Conservation (phyloP, 2,113 vertebrate genomes). For the Eidolon helvum region DNA sequence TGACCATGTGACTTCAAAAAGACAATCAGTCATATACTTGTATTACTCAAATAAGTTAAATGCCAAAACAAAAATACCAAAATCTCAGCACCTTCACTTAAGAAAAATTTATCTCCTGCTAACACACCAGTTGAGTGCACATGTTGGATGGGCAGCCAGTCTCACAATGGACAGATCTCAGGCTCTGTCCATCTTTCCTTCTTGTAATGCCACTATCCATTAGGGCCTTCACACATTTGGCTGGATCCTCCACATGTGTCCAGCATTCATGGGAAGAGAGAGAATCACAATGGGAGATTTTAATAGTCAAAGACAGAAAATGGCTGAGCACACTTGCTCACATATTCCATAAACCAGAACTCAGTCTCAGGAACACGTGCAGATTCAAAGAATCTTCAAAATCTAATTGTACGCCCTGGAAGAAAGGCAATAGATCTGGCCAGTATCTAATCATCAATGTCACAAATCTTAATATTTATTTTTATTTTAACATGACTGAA, state of each 20-base stretch:
- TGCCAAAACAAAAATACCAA: background rate
- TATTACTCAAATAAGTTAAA: background rate
- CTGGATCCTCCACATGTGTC: too few species aligned
- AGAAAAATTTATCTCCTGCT: background rate
- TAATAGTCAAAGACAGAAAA: background rate
- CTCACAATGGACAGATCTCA: background rate
- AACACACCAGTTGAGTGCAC: background rate
- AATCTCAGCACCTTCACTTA: background rate
- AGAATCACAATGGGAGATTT: background rate
- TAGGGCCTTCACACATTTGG: rapidly evolving
- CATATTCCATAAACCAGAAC: background rate
- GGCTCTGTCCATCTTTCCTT: background rate
- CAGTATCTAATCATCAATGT: background rate
- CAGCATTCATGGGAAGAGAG: background rate
- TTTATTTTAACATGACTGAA: background rate
- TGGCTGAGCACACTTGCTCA: background rate
- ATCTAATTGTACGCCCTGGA: background rate
- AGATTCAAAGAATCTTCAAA: background rate
- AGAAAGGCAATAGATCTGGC: background rate
- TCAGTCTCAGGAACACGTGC: background rate
- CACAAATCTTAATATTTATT: background rate
- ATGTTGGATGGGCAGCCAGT: rapidly evolving
- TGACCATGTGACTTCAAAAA: background rate
- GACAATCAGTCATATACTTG: background rate
- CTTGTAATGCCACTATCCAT: too few species aligned